A percentile compares a stretch with the other conserved stretches of the same genome.
Evolutionary conservation across 2,113 vertebrate genomes (phyloP).

Genomic region (Coptodon rendalli): DNA sequence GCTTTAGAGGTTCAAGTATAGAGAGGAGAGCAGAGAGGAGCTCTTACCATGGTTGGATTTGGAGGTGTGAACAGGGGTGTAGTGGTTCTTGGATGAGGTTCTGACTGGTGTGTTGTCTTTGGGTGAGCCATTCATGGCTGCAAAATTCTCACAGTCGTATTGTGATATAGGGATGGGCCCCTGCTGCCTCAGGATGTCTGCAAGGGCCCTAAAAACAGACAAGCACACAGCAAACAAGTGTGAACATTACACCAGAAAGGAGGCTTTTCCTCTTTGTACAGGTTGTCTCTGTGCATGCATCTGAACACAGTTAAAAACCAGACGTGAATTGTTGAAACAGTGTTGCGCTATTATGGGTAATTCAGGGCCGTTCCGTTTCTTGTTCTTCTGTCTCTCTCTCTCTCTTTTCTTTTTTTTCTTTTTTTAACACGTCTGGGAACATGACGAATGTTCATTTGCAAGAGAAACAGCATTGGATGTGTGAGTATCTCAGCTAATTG

Average conservation of each 20-base stretch:
- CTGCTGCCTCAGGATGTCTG: constrained; percentile 97
- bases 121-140: constrained; percentile 91
- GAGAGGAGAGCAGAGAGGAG: background rate
- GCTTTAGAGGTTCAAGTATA: background rate
- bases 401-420: background rate
- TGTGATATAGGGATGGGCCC: constrained; percentile 98
- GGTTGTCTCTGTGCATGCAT: background rate
- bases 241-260: background rate
- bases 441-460: constrained; percentile 43
- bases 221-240: background rate
- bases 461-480: constrained; percentile 31
- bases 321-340: constrained; percentile 13
- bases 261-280: background rate
- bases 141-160: constrained; percentile 96
- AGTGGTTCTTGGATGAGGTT: constrained; percentile 95
- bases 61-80: constrained; percentile 88
- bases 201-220: constrained; percentile 82
- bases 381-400: background rate
- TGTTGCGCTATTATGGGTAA: constrained; percentile 8
- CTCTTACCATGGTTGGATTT: constrained; percentile 89
- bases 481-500: constrained; percentile 50
- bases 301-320: background rate
- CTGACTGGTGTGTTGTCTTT: constrained; percentile 95
- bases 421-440: constrained; percentile 15
- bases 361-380: background rate